These are phyloP conservation scores for Aphidius gifuensis DNA, from an alignment of 1,140 invertebrate genomes.

Conservation along the genomic window DNA sequence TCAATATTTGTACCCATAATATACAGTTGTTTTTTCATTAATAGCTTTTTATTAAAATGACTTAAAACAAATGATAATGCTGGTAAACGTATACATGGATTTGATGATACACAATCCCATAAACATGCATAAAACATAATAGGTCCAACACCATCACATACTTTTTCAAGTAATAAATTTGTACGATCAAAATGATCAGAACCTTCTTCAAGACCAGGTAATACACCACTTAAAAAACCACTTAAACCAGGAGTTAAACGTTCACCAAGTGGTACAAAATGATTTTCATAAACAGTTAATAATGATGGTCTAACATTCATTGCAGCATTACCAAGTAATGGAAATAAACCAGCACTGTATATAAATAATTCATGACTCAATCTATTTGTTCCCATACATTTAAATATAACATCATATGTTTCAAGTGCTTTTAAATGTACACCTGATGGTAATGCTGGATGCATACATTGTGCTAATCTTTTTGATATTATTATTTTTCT, in stretches of 20 bases:
- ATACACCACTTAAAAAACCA: constrained; percentile 80
- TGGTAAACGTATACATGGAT: constrained; percentile 79
- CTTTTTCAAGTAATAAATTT: constrained; percentile 73
- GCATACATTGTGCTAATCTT: constrained; percentile 91
- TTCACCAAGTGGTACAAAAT: constrained; percentile 83
- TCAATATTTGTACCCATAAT: constrained; percentile 85
- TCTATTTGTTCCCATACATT: constrained; percentile 81
- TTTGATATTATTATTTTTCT: constrained; percentile 88
- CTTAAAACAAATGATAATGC: constrained; percentile 78
- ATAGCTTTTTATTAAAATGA: constrained; percentile 79
- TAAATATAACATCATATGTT: constrained; percentile 92
- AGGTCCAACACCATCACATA: constrained; percentile 76
- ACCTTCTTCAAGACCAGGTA: constrained; percentile 87
- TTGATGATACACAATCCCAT: constrained; percentile 84
- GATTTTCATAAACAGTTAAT: constrained; percentile 86
- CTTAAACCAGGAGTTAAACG: constrained; percentile 79
- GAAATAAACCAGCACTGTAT: constrained; percentile 85
- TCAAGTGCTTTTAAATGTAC: constrained; percentile 93
- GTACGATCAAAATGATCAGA: constrained; percentile 87
- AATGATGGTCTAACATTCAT: constrained; percentile 86
- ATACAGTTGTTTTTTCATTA: constrained; percentile 81
- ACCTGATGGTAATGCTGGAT: constrained; percentile 86
- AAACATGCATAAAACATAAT: constrained; percentile 84
- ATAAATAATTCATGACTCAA: constrained; percentile 84
- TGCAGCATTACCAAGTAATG: constrained; percentile 82